phyloP scores from a whole-genome alignment of 2,113 vertebrate species.

The Tragelaphus buxtoni region DNA sequence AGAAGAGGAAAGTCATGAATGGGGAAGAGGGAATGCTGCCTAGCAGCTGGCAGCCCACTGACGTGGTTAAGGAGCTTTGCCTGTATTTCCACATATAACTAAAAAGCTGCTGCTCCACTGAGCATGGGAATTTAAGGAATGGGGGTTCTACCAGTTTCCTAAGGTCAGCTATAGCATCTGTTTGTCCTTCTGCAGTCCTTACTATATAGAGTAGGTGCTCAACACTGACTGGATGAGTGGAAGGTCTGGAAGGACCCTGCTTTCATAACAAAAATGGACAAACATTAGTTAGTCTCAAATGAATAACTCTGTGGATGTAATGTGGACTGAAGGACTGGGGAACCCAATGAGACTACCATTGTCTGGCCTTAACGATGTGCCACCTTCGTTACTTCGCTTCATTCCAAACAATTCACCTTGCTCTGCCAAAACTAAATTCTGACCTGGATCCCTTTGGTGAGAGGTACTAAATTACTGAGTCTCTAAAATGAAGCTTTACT shows the following conservation, averaged over 20 bases:
- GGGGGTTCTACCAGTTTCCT: not conserved
- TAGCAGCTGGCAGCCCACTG: not conserved
- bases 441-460: constrained; percentile 23
- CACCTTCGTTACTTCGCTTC: not conserved
- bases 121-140: not conserved
- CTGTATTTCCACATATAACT: not conserved
- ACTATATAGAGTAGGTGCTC: not conserved
- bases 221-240: not conserved
- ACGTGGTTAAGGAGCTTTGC: not conserved
- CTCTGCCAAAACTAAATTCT: constrained; percentile 59
- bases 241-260: not conserved
- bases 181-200: not conserved
- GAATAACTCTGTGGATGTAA: not conserved
- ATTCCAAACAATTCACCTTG: constrained; percentile 57
- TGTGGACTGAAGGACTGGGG: not conserved
- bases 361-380: not conserved
- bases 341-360: not conserved
- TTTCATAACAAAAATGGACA: not conserved
- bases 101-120: not conserved
- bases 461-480: constrained; percentile 62
- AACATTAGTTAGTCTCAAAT: not conserved
- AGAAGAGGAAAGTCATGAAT: not conserved
- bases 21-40: not conserved
- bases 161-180: not conserved
- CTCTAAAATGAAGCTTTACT: constrained; percentile 64